Evolutionary conservation across 2,113 vertebrate genomes (phyloP).

Genomic region (Mesocricetus auratus): DNA sequence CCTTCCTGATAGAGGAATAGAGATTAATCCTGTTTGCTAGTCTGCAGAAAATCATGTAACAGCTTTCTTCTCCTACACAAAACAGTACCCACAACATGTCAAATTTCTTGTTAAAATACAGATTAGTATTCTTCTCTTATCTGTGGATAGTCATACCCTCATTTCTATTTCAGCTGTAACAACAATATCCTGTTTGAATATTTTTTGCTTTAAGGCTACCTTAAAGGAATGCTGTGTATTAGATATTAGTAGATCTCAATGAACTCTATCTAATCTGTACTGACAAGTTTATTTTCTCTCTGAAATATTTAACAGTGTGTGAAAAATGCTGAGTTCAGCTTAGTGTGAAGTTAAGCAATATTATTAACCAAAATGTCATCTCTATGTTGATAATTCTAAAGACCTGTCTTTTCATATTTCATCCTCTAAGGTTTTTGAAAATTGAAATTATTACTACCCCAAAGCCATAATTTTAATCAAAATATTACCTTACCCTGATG

Average conservation of each 20-base stretch:
- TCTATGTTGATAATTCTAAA: neutral
- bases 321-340: neutral
- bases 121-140: conserved; percentile 64
- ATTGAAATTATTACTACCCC: neutral
- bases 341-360: neutral
- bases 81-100: conserved; percentile 28
- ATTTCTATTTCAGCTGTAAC: conserved; percentile 24
- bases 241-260: neutral
- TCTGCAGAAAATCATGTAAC: conserved; percentile 78
- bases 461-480: neutral
- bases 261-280: neutral
- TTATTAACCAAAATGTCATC: neutral
- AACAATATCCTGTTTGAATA: conserved; percentile 51
- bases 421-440: conserved; percentile 25
- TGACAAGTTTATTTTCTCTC: conserved; percentile 2
- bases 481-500: neutral
- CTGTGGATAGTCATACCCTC: neutral
- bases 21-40: conserved; percentile 80
- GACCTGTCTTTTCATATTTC: conserved; percentile 24
- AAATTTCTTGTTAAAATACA: conserved; percentile 65
- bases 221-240: neutral
- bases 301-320: neutral
- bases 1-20: conserved; percentile 78
- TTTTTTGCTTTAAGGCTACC: neutral
- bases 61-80: conserved; percentile 48